These are phyloP conservation scores for Heliangelus exortis DNA, from an alignment of 2,797 vertebrate genomes.

Conservation along the genomic window DNA sequence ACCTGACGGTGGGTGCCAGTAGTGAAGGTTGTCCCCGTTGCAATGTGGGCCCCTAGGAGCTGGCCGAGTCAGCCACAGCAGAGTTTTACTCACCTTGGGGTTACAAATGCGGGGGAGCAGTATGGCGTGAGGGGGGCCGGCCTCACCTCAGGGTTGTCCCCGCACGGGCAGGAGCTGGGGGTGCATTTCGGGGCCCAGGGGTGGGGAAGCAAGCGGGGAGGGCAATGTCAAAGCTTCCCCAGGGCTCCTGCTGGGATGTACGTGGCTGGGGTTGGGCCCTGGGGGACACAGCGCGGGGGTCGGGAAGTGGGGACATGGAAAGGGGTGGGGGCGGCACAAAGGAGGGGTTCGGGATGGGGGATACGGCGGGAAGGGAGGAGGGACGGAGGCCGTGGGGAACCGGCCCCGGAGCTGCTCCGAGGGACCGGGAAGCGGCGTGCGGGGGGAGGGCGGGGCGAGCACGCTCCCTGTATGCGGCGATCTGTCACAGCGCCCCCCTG, in stretches of 20 bases:
- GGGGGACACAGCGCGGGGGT: background rate
- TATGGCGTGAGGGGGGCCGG: rapidly evolving
- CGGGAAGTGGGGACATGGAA: background rate
- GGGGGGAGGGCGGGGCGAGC: no score
- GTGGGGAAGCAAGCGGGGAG: no score
- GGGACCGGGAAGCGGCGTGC: background rate
- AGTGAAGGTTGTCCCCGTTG: no score
- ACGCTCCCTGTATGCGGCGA: background rate
- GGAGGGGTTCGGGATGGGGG: background rate
- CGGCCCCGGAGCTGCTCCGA: rapidly evolving
- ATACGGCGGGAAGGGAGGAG: no score
- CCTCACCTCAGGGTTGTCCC: no score
- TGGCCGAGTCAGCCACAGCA: rapidly evolving
- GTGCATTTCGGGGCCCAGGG: no score
- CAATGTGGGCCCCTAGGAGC: rapidly evolving
- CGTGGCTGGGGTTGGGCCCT: no score
- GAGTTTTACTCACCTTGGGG: no score
- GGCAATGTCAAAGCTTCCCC: rapidly evolving
- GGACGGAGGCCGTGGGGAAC: background rate
- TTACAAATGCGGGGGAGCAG: background rate
- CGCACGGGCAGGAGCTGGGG: background rate
- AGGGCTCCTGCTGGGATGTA: no score
- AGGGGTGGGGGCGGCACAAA: background rate
- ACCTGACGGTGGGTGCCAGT: background rate
- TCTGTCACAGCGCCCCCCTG: background rate